Conservation (phyloP, 2,888 invertebrate species). For the Tillus elongatus region DNA sequence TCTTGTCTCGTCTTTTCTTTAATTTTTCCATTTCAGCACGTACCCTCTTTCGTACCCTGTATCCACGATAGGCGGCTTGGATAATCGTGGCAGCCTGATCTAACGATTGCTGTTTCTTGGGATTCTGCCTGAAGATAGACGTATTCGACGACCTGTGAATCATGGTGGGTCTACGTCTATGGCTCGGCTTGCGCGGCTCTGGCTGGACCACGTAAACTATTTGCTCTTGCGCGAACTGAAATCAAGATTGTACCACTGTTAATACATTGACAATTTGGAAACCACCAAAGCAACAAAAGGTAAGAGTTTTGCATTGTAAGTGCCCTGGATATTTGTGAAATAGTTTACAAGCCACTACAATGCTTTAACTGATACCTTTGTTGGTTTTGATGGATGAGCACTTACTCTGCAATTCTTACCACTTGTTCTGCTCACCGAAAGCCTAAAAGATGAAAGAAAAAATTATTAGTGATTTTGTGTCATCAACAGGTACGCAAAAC, state of each 20-base stretch:
- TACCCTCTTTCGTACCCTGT: constrained; percentile 33
- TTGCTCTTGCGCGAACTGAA: too few relatives aligned
- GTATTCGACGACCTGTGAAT: too few relatives aligned
- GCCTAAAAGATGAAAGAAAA: too few relatives aligned
- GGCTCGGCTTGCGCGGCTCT: too few relatives aligned
- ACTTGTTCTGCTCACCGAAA: constrained; percentile 18
- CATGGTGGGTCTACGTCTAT: too few relatives aligned
- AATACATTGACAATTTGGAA: constrained; percentile 34
- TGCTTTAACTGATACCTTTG: constrained; percentile 16
- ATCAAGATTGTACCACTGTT: too few relatives aligned
- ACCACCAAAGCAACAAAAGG: constrained; percentile 33
- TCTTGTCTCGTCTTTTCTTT: constrained; percentile 31
- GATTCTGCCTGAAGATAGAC: too few relatives aligned
- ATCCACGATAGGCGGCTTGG: constrained; percentile 33
- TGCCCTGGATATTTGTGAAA: constrained; percentile 26
- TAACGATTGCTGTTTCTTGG: too few relatives aligned
- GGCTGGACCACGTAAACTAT: too few relatives aligned
- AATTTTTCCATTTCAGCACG: constrained; percentile 22
- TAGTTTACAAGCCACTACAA: neutral
- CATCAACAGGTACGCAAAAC: too few relatives aligned
- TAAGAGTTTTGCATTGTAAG: constrained; percentile 44
- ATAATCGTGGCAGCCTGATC: constrained; percentile 38
- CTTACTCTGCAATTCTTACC: constrained; percentile 35
- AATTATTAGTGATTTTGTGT: too few relatives aligned
- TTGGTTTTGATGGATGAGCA: constrained; percentile 22